phyloP scores from a whole-genome alignment of 2,888 invertebrate species.

The Drosophila eohydei region DNA sequence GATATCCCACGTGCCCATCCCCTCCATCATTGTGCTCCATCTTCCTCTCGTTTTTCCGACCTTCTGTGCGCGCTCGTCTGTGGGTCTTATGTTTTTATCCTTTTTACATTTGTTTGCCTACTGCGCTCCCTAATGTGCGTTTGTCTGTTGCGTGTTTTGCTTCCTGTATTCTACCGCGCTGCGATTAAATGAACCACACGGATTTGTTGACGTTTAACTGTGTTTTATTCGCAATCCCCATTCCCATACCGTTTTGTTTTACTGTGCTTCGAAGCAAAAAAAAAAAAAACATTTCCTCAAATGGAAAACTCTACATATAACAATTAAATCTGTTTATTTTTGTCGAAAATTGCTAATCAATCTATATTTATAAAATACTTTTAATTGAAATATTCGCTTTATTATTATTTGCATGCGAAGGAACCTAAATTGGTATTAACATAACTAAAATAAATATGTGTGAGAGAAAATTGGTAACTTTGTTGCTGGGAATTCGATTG shows the following conservation, averaged over 20 bases:
- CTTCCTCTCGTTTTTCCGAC: conserved; percentile 7
- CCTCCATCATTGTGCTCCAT: conserved; percentile 1
- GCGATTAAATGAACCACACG: conserved; percentile 62
- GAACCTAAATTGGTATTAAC: not conserved
- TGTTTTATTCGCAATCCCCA: conserved; percentile 18
- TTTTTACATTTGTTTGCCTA: conserved; percentile 62
- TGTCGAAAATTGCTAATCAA: not conserved
- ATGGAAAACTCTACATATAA: not conserved
- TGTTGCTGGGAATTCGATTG: not conserved
- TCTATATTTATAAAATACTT: too few species aligned
- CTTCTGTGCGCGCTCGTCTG: not conserved
- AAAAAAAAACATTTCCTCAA: conserved; percentile 7
- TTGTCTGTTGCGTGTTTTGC: conserved; percentile 36
- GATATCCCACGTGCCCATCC: conserved; percentile 35
- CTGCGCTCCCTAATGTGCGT: conserved; percentile 41
- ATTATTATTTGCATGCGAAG: not conserved
- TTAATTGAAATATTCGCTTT: not conserved
- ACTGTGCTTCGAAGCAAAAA: not conserved
- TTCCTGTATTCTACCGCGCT: conserved; percentile 23
- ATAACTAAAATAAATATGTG: not conserved
- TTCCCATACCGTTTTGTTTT: not conserved
- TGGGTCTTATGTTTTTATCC: conserved; percentile 56
- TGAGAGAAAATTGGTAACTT: not conserved
- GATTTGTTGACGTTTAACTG: conserved; percentile 64
- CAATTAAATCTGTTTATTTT: not conserved